Conservation (phyloP, 2,888 invertebrate genomes). For the Perithous albicinctus region DNA sequence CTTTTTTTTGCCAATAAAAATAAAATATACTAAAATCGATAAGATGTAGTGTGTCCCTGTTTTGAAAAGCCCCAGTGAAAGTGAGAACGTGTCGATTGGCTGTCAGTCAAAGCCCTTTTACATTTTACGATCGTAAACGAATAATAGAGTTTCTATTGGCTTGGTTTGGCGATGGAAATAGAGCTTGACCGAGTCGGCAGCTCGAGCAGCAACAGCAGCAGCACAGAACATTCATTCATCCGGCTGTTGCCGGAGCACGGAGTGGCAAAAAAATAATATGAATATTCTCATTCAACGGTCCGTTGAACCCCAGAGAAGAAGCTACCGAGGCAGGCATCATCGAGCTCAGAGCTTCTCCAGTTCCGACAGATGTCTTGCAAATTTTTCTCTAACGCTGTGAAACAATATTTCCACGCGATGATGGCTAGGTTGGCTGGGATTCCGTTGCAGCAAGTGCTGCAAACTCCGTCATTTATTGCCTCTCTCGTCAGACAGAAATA, state of each 20-base stretch:
- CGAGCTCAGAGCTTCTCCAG: slow-evolving; percentile 26
- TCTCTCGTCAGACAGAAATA: neutral
- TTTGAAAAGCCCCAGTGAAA: neutral
- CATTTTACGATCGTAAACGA: slow-evolving; percentile 47
- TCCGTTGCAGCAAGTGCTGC: neutral
- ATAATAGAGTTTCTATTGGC: slow-evolving; percentile 52
- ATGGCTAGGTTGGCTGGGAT: neutral
- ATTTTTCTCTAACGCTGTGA: slow-evolving; percentile 39
- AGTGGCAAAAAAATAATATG: slow-evolving; percentile 56
- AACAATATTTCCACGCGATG: slow-evolving; percentile 21
- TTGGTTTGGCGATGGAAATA: slow-evolving; percentile 57
- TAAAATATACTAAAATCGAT: neutral
- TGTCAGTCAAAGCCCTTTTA: slow-evolving; percentile 11
- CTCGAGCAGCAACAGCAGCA: slow-evolving; percentile 46
- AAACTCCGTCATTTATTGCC: neutral
- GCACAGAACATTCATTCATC: slow-evolving; percentile 66
- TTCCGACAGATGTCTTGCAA: slow-evolving; percentile 61
- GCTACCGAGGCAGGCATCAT: slow-evolving; percentile 32
- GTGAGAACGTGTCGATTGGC: slow-evolving; percentile 13
- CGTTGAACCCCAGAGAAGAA: slow-evolving; percentile 58
- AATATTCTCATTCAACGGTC: slow-evolving; percentile 66
- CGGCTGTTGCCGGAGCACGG: slow-evolving; percentile 51
- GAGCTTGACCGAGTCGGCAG: slow-evolving; percentile 63
- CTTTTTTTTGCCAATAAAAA: too few species aligned
- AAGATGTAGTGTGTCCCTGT: neutral